These are phyloP conservation scores for Eulithis testata DNA, from an alignment of 2,888 invertebrate species.

Conservation along the genomic window DNA sequence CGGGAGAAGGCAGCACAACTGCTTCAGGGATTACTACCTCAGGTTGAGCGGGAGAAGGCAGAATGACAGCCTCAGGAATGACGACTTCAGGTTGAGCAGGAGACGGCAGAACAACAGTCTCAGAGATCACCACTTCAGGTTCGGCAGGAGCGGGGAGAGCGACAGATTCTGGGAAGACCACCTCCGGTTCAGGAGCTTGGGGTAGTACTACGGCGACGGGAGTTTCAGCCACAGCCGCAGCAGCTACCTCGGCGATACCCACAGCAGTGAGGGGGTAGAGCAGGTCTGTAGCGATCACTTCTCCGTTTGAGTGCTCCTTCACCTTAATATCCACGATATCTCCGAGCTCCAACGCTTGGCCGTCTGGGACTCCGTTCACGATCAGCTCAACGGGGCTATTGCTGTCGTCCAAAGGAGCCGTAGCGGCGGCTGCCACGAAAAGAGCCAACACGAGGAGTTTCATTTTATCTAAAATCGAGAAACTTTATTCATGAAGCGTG, in stretches of 20 bases:
- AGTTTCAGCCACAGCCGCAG: conserved; percentile 40
- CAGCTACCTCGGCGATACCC: conserved; percentile 61
- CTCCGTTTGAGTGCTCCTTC: conserved; percentile 56
- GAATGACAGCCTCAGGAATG: conserved; percentile 35
- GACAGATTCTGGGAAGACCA: conserved; percentile 15
- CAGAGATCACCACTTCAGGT: conserved; percentile 5
- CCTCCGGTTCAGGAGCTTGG: conserved; percentile 17
- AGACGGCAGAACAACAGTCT: conserved; percentile 9
- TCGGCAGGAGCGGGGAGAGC: conserved; percentile 1
- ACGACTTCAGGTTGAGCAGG: conserved; percentile 14
- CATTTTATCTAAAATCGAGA: conserved; percentile 58
- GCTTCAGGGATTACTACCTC: conserved; percentile 23
- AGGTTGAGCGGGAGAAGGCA: conserved; percentile 32
- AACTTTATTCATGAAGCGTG: neutral
- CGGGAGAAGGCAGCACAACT: conserved; percentile 19
- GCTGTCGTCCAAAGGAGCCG: conserved; percentile 55
- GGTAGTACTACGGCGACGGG: conserved; percentile 30
- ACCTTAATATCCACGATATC: conserved; percentile 60
- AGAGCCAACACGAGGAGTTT: conserved; percentile 62
- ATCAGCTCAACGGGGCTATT: conserved; percentile 60
- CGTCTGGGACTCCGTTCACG: conserved; percentile 65
- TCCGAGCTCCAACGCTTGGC: conserved; percentile 59
- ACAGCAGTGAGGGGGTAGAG: conserved; percentile 62
- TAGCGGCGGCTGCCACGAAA: conserved; percentile 60
- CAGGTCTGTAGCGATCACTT: conserved; percentile 53